Evolutionary conservation across 2,113 vertebrate genomes (phyloP).

Genomic region (Rhabdornis inornatus): DNA sequence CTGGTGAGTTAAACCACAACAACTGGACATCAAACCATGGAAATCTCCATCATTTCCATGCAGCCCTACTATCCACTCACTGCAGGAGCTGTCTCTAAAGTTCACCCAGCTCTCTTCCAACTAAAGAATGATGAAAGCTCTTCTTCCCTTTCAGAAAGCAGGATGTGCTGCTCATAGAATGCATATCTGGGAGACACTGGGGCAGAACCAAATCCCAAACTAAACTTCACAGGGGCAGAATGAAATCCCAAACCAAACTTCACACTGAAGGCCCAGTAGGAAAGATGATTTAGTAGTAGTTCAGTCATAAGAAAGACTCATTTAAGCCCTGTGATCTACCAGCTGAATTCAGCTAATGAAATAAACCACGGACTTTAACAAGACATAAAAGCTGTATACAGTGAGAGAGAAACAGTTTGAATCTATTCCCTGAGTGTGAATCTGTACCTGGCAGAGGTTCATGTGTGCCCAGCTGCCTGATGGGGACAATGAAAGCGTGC

Average conservation of each 20-base stretch:
- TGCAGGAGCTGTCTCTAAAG: background rate
- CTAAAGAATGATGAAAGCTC: background rate
- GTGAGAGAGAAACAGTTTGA: background rate
- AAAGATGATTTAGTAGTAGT: background rate
- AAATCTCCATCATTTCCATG: background rate
- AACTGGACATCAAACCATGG: background rate
- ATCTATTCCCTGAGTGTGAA: rapidly evolving
- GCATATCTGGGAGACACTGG: background rate
- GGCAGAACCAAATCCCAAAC: background rate
- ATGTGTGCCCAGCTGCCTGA: slow-evolving; percentile 88
- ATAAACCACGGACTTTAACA: background rate
- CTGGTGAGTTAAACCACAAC: background rate
- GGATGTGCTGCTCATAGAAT: background rate
- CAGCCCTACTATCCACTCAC: background rate
- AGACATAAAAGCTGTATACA: background rate
- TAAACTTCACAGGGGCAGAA: background rate
- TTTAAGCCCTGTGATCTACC: background rate
- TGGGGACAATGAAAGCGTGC: slow-evolving; percentile 91
- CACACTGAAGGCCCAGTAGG: rapidly evolving
- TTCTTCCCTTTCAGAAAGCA: background rate
- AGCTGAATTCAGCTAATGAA: background rate
- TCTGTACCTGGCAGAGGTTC: slow-evolving; percentile 89
- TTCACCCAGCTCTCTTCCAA: background rate
- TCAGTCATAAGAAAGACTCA: background rate
- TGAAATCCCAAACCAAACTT: background rate